Evolutionary conservation across 2,113 vertebrate genomes (phyloP), one percentile per base, ranked within the genome.

Genomic region (Protobothrops mucrosquamatus): DNA sequence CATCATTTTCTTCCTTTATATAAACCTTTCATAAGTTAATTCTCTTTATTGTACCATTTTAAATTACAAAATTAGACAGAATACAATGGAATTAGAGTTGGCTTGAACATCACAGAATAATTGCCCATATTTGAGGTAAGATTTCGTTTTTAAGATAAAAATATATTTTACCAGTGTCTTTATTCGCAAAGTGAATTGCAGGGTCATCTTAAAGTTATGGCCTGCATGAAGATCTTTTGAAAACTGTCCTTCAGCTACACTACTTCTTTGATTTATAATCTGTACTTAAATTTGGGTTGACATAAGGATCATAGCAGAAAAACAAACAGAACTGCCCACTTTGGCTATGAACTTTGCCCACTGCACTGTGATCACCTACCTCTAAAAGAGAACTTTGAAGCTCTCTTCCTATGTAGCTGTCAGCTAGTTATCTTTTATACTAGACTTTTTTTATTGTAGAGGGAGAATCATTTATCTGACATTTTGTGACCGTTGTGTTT

Each of bases 361-460:
- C 14, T 86, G 12, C 3, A 24, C 56, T 64, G 39, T 52, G 24
- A 22, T 51, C 39, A 34, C 46, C 46, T 64, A 39, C 54, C n/a
- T 51, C 14, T 64, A 56, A 56, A 86, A 64, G 88, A 61, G 14
- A 87, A 93, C n/a, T 86, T 48, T n/a, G 56, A 59, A 59, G 39
- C 12, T 14, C 52, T 86, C 51, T 86, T 90, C 48, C 59, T 90
- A n/a, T 86, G 8, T 87, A 93, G 86, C 86, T 93, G 89, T 46
- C 2, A 87, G 15, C 23, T 48, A 29, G 22, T 90, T 93, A 87
- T 46, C 59, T 64, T 89, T 89, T 92, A 87, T 39, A n/a, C 61
- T 74, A 52, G 18, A 15, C 26, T 56, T 11, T 46, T 46, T 56
- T 23, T 88, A 69, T 55, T 81, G 34, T 69, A 18, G 64, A 34